These are phyloP conservation scores for Littorina saxatilis DNA, from an alignment of 1,140 invertebrate species.

Conservation along the genomic window DNA sequence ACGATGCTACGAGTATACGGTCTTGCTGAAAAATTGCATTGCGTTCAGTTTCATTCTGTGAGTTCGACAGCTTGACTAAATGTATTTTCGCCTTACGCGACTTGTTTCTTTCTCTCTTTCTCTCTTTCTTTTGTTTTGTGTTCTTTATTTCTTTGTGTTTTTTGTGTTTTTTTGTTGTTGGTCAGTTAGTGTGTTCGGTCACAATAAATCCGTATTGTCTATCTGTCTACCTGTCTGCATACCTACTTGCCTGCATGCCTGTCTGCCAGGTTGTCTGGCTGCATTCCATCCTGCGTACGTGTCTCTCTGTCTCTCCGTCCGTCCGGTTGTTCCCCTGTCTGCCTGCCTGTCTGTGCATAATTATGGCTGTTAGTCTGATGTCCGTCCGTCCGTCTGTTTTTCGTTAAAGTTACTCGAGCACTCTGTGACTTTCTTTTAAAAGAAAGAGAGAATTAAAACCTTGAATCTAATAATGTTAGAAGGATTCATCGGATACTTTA, in stretches of 20 bases:
- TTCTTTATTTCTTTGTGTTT: no score
- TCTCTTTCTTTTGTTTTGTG: not conserved
- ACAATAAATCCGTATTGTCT: no score
- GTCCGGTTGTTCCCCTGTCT: not conserved
- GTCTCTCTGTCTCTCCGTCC: not conserved
- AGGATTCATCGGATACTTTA: slow-evolving; percentile 67
- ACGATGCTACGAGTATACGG: no score
- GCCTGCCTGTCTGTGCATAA: not conserved
- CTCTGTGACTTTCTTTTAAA: slow-evolving; percentile 99
- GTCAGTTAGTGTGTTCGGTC: no score
- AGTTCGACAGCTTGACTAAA: no score
- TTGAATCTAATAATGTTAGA: slow-evolving; percentile 97
- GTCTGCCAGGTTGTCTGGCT: not conserved
- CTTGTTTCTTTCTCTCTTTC: not conserved
- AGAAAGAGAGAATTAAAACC: slow-evolving; percentile 98
- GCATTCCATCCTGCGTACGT: no score
- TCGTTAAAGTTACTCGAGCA: no score
- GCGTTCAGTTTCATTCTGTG: no score
- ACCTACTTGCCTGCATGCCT: not conserved
- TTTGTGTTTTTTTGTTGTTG: no score
- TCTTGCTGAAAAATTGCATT: no score
- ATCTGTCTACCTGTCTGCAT: not conserved
- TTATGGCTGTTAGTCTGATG: slow-evolving; percentile 86
- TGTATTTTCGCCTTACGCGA: no score
- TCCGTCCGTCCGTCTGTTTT: slow-evolving; percentile 98